Percentiles rank a stretch among this genome's conserved stretches.
These are phyloP conservation scores for Pteropus rufus DNA, from an alignment of 2,797 vertebrate species.

Conservation along the genomic window DNA sequence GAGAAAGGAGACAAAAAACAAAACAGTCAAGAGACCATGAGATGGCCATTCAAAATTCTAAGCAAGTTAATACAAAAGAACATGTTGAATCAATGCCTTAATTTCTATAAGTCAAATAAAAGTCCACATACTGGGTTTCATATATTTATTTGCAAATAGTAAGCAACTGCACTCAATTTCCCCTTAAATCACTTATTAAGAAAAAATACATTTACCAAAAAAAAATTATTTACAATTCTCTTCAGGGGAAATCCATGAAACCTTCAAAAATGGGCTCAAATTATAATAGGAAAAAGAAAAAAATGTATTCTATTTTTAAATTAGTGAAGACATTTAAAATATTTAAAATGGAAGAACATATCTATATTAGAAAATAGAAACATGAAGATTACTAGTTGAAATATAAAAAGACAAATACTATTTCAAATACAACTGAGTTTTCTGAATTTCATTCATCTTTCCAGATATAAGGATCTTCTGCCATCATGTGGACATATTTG, in stretches of 20 bases:
- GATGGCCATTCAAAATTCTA: background rate
- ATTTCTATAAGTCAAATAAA: slow-evolving; percentile 39
- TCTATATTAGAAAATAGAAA: background rate
- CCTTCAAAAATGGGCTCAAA: slow-evolving; percentile 36
- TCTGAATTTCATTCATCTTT: background rate
- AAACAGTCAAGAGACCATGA: background rate
- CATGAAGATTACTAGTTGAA: background rate
- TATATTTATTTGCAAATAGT: background rate
- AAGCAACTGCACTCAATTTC: background rate
- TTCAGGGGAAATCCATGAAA: background rate
- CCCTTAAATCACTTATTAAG: background rate
- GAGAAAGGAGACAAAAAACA: background rate
- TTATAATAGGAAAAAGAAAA: background rate
- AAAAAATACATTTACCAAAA: slow-evolving; percentile 36
- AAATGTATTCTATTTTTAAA: slow-evolving; percentile 1
- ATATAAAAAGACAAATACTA: background rate
- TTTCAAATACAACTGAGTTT: slow-evolving; percentile 31
- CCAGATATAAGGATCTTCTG: slow-evolving; percentile 75
- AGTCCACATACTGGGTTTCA: background rate
- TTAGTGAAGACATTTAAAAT: background rate
- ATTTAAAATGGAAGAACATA: background rate
- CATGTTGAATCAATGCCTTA: background rate
- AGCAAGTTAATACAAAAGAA: background rate
- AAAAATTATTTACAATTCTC: slow-evolving; percentile 9
- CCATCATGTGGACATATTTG: slow-evolving; percentile 78